phyloP scores from a whole-genome alignment of 2,888 invertebrate species.

The Liposcelis brunnea region DNA sequence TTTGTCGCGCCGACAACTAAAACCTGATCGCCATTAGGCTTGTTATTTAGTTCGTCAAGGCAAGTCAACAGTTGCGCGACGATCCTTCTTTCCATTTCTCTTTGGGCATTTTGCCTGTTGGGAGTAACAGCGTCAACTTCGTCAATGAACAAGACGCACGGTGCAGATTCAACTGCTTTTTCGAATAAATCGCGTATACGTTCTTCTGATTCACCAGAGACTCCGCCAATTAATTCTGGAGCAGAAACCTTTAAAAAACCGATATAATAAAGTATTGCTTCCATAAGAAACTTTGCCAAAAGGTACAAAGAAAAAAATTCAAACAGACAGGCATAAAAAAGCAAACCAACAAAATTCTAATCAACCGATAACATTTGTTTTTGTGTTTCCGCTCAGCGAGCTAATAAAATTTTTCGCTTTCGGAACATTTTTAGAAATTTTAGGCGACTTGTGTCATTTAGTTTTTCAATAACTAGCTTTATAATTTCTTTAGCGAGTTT shows the following conservation, averaged over 20 bases:
- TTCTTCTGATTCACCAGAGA: slow-evolving; percentile 92
- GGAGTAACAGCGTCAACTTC: slow-evolving; percentile 94
- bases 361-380: too few species aligned
- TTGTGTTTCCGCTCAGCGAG: too few species aligned
- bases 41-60: slow-evolving; percentile 50
- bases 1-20: slow-evolving; percentile 93
- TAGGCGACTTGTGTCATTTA: too few species aligned
- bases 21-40: slow-evolving; percentile 40
- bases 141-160: slow-evolving; percentile 83
- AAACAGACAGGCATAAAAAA: too few species aligned
- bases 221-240: slow-evolving; percentile 82
- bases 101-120: slow-evolving; percentile 73
- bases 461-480: too few species aligned
- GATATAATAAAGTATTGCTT: slow-evolving; percentile 60
- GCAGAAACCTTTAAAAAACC: slow-evolving; percentile 82
- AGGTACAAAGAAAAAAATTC: too few species aligned
- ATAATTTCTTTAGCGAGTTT: too few species aligned
- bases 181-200: slow-evolving; percentile 82
- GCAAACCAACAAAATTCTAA: too few species aligned
- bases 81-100: slow-evolving; percentile 91
- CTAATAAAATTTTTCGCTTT: too few species aligned
- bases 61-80: slow-evolving; percentile 82
- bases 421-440: too few species aligned
- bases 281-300: too few species aligned
- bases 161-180: slow-evolving; percentile 51